Evolutionary conservation across 2,113 vertebrate genomes (phyloP).

Genomic region (Chaetodon trifascialis): DNA sequence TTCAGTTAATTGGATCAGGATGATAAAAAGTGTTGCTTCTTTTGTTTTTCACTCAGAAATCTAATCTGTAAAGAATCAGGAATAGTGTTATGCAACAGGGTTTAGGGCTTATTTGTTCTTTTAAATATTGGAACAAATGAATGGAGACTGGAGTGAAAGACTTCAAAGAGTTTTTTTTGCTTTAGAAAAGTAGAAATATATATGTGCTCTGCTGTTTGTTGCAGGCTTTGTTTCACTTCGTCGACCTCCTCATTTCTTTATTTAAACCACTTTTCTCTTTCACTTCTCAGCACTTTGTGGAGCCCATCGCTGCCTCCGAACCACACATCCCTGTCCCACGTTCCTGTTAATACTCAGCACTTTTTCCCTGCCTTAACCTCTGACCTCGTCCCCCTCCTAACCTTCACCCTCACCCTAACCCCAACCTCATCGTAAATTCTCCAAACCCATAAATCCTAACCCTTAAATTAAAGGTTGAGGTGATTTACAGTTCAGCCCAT

Average conservation of each 20-base stretch:
- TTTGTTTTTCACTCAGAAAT: neutral
- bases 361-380: constrained; percentile 67
- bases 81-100: neutral
- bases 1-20: neutral
- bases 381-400: constrained; percentile 60
- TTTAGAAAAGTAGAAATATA: neutral
- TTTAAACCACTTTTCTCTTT: neutral
- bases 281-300: neutral
- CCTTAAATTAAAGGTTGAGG: constrained; percentile 47
- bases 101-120: too few relatives aligned
- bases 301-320: neutral
- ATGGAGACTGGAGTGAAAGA: neutral
- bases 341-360: constrained; percentile 65
- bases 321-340: neutral
- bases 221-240: too few relatives aligned
- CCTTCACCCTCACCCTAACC: constrained; percentile 49
- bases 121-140: neutral
- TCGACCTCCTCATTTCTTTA: fast-evolving
- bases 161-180: too few relatives aligned
- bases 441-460: constrained; percentile 55
- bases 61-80: neutral
- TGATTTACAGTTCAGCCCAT: constrained; percentile 63
- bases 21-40: neutral
- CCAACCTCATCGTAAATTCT: constrained; percentile 37
- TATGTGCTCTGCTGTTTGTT: too few relatives aligned